Evolutionary conservation across 2,113 vertebrate genomes (phyloP).

Genomic region (Tragulus kanchil): DNA sequence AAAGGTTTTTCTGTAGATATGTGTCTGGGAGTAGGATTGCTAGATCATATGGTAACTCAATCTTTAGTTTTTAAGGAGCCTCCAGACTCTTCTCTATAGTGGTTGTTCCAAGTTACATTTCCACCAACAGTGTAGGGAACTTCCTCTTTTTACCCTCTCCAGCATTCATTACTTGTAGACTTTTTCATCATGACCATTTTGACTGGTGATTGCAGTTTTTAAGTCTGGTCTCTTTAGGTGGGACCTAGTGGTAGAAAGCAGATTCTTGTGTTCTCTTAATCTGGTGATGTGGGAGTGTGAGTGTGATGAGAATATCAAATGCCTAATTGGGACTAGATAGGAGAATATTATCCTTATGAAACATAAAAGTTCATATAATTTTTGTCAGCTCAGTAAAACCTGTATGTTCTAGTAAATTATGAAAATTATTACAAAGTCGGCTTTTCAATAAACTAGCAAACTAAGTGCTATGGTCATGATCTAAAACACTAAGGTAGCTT

Average conservation of each 20-base stretch:
- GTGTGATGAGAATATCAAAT: not conserved
- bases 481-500: not conserved
- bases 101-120: too few species aligned
- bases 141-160: too few species aligned
- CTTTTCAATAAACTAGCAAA: not conserved
- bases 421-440: not conserved
- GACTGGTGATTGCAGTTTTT: too few species aligned
- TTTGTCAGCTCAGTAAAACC: conserved; percentile 2
- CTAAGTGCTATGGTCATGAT: not conserved
- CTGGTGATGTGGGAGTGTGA: not conserved
- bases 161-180: too few species aligned
- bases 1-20: too few species aligned
- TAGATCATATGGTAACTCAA: too few species aligned
- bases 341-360: not conserved
- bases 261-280: not conserved
- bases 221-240: not conserved
- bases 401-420: not conserved
- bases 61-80: too few species aligned
- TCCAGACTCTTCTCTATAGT: too few species aligned
- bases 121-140: too few species aligned
- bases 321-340: not conserved
- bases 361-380: not conserved
- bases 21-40: too few species aligned
- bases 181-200: too few species aligned
- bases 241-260: not conserved